Base-by-base conservation (phyloP, 2,888 invertebrate species). In the Dastarcus helophoroides region DNA sequence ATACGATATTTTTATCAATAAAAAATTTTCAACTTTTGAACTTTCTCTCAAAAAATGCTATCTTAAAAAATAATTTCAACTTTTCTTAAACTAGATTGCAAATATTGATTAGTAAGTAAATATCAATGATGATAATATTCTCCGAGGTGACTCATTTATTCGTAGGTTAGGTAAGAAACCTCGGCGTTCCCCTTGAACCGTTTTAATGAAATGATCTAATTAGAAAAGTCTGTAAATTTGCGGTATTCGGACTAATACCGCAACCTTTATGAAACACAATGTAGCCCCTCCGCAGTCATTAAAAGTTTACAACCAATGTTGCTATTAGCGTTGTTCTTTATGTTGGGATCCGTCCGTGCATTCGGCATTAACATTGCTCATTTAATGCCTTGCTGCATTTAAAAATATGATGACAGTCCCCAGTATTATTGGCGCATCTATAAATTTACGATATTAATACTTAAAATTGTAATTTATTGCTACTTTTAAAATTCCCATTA, bases 381-480 rank as follows among this genome's bases (percentile, higher is more conserved):
- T 50, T 55, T 54, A 50, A 51, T 51, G 49, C 45, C 49, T 40
- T 31, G 41, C 42, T 43, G 44, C 47, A 47, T 49, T 48, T 41
- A 50, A 33, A 51, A 51, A 48, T 51, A 50, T 44, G 49, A 51
- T 45, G 50, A 52, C 53, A 51, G 50, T 50, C 46, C 45, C 47
- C 45, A 40, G 46, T 50, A 52, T 50, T 49, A 52, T 52, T 51
- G 50, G 50, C 47, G 46, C 43, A 51, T 47, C 46, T 50, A 50
- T 54, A 53, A 54, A 53, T 53, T 49, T 46, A 43, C 47, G 49
- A 50, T 48, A 50, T 50, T 50, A 47, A 50, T 48, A 50, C 47
- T 47, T 48, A 50, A 50, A 51, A 48, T 44, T 42, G 47, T 48
- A 51, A 54, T 55, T 55, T 54, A 55, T 53, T 49, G 48, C 50